Conservation (phyloP, 2,888 invertebrate species). For the Andrena fulva region DNA sequence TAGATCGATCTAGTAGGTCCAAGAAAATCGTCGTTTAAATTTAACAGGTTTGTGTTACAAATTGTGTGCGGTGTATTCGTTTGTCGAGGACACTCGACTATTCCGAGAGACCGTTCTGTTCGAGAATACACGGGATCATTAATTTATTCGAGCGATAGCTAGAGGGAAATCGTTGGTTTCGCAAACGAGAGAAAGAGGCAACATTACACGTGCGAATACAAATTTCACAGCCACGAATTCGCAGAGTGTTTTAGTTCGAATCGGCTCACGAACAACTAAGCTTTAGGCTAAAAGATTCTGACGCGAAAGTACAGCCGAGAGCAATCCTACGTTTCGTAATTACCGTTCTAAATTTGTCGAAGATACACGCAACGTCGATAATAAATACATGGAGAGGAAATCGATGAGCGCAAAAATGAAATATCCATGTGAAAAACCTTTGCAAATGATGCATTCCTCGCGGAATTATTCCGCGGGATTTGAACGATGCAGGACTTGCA, state of each 20-base stretch:
- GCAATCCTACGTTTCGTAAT: conserved; percentile 11
- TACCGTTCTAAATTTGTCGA: neutral
- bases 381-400: too few relatives aligned
- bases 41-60: neutral
- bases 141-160: conserved; percentile 4
- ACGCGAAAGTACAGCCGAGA: conserved; percentile 10
- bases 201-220: conserved; percentile 50
- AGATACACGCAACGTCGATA: too few relatives aligned
- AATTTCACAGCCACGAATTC: conserved; percentile 65
- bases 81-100: neutral
- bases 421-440: too few relatives aligned
- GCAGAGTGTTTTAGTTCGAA: conserved; percentile 23
- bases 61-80: conserved; percentile 15
- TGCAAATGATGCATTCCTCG: too few relatives aligned
- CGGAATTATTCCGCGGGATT: neutral
- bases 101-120: neutral
- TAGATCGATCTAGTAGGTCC: neutral
- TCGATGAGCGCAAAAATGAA: too few relatives aligned
- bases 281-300: conserved; percentile 4
- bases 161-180: conserved; percentile 3
- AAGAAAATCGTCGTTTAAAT: neutral
- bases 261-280: conserved; percentile 11
- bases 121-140: neutral
- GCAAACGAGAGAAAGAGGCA: conserved; percentile 36
- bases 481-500: conserved; percentile 6